Conservation (phyloP, 2,888 invertebrate species). For the Pachycephus smyrnensis region DNA sequence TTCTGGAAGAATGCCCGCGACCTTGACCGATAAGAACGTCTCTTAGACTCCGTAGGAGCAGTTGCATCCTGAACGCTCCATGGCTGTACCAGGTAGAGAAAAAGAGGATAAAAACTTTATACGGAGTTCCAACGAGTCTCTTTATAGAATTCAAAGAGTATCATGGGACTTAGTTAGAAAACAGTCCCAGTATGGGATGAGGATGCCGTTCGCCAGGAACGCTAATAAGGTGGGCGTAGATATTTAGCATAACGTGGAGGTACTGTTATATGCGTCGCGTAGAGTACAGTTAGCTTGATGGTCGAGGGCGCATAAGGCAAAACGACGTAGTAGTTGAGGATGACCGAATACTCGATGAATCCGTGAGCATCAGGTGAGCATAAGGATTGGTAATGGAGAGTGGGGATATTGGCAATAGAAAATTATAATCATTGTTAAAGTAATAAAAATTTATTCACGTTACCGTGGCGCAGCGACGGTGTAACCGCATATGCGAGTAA, state of each 20-base stretch:
- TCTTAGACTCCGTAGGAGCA: background rate
- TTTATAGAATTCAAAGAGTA: background rate
- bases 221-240: slow-evolving; percentile 6
- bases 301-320: background rate
- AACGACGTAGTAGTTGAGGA: background rate
- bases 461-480: background rate
- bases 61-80: background rate
- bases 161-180: background rate
- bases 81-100: background rate
- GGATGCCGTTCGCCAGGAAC: background rate
- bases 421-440: background rate
- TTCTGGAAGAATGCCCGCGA: slow-evolving; percentile 23
- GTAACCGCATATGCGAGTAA: background rate
- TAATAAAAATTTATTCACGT: background rate
- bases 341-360: background rate
- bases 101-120: slow-evolving; percentile 19
- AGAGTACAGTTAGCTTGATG: slow-evolving; percentile 1
- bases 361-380: background rate
- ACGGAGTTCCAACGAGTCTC: background rate
- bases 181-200: background rate
- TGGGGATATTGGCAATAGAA: background rate
- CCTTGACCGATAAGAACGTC: slow-evolving; percentile 44
- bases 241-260: background rate
- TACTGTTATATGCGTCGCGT: slow-evolving; percentile 4
- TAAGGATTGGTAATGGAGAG: background rate